Conservation (phyloP, 1,140 invertebrate species). For the Oryzaephilus surinamensis region DNA sequence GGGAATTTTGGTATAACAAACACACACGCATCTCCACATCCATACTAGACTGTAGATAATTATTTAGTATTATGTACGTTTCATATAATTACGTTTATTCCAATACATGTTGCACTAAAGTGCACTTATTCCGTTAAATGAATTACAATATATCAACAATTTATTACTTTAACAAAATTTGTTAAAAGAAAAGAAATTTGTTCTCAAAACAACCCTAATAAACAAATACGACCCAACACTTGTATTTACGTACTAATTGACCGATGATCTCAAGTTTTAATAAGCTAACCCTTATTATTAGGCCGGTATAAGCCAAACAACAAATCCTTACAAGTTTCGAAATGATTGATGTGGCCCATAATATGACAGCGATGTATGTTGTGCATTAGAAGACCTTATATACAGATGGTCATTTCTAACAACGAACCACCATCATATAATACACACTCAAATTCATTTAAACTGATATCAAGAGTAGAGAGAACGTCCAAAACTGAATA, state of each 20-base stretch:
- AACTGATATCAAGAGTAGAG: too few species aligned
- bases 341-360: conserved; percentile 16
- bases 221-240: too few species aligned
- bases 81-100: conserved; percentile 31
- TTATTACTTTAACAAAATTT: conserved; percentile 7
- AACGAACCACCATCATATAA: too few species aligned
- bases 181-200: too few species aligned
- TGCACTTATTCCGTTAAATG: conserved; percentile 21
- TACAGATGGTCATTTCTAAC: too few species aligned
- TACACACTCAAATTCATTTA: too few species aligned
- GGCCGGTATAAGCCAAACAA: too few species aligned
- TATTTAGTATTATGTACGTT: conserved; percentile 31
- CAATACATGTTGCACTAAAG: conserved; percentile 18
- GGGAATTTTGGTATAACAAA: too few species aligned
- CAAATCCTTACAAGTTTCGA: conserved; percentile 11
- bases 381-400: too few species aligned
- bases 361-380: conserved; percentile 16
- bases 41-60: too few species aligned
- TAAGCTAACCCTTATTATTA: conserved; percentile 10
- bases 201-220: too few species aligned
- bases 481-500: too few species aligned
- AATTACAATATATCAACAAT: conserved; percentile 13
- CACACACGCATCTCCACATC: conserved; percentile 27
- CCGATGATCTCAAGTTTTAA: conserved; percentile 23
- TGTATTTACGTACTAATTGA: conserved; percentile 11